phyloP scores from a whole-genome alignment of 2,113 vertebrate species.

The Stigmatopora nigra region DNA sequence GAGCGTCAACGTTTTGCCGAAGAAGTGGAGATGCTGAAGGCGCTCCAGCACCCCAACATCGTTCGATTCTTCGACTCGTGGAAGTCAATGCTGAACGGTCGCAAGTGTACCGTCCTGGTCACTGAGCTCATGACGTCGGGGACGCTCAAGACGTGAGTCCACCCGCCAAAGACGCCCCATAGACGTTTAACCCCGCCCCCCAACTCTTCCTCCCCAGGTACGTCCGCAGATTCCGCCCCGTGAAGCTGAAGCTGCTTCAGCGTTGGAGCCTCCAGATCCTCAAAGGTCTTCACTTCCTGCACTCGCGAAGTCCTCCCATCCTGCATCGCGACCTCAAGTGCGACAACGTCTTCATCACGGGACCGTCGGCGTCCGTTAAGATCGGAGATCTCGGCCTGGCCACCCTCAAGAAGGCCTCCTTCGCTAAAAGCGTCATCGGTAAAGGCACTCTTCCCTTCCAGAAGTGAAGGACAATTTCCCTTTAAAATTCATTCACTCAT shows the following conservation, averaged over 20 bases:
- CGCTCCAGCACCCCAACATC: constrained; percentile 92
- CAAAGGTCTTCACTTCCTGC: constrained; percentile 85
- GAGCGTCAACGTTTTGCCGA: constrained; percentile 87
- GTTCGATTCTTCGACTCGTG: constrained; percentile 95
- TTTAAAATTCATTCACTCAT: too few relatives aligned
- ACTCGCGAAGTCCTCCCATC: constrained; percentile 82
- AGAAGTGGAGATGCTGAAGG: constrained; percentile 94
- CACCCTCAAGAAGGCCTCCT: constrained; percentile 85
- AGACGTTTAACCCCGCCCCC: background rate
- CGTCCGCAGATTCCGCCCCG: constrained; percentile 83
- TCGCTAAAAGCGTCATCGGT: constrained; percentile 91
- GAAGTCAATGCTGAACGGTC: constrained; percentile 80
- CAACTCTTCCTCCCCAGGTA: constrained; percentile 45
- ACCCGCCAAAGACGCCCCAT: too few relatives aligned
- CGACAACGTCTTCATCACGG: constrained; percentile 91
- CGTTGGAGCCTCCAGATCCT: constrained; percentile 86
- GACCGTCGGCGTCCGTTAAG: constrained; percentile 83
- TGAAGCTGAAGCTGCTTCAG: constrained; percentile 87
- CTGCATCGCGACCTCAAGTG: constrained; percentile 90
- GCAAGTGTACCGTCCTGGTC: constrained; percentile 86
- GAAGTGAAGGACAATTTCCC: too few relatives aligned
- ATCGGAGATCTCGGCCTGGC: constrained; percentile 89
- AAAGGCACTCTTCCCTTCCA: background rate
- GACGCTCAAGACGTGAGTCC: constrained; percentile 89
- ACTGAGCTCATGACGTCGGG: constrained; percentile 96